Evolutionary conservation across 2,797 vertebrate species (phyloP).

Genomic region (Siniperca undulata): DNA sequence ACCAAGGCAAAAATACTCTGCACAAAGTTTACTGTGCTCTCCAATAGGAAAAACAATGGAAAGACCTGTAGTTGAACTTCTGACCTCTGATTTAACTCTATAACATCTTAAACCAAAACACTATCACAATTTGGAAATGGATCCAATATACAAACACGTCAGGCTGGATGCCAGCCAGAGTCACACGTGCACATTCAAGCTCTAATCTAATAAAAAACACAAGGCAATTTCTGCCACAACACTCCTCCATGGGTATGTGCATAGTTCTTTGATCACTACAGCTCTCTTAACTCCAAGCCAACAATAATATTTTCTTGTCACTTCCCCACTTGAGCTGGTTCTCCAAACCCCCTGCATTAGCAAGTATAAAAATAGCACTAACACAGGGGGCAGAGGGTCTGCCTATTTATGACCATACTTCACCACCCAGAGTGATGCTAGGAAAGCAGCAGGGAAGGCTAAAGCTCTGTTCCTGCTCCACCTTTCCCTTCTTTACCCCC

Average conservation of each 20-base stretch:
- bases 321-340: constrained; percentile 57
- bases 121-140: constrained; percentile 2
- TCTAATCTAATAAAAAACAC: constrained; percentile 44
- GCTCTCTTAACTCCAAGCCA: constrained; percentile 51
- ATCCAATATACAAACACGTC: constrained; percentile 7
- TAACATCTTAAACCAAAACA: neutral
- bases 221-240: constrained; percentile 43
- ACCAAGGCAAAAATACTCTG: neutral
- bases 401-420: constrained; percentile 73
- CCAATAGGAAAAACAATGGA: neutral
- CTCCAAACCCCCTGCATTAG: constrained; percentile 59
- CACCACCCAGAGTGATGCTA: constrained; percentile 70
- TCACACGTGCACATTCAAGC: constrained; percentile 24
- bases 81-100: neutral
- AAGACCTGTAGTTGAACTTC: neutral
- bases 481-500: constrained; percentile 57
- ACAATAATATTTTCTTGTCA: constrained; percentile 72
- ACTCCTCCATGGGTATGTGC: constrained; percentile 19
- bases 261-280: constrained; percentile 49
- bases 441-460: constrained; percentile 68
- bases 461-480: constrained; percentile 62
- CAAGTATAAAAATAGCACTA: constrained; percentile 72
- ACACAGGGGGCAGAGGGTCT: constrained; percentile 57
- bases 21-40: neutral
- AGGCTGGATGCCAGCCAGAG: constrained; percentile 16